A percentile compares a stretch with the other conserved stretches of the same genome.
Conservation (phyloP, 2,888 invertebrate genomes). For the Seira musarum region DNA sequence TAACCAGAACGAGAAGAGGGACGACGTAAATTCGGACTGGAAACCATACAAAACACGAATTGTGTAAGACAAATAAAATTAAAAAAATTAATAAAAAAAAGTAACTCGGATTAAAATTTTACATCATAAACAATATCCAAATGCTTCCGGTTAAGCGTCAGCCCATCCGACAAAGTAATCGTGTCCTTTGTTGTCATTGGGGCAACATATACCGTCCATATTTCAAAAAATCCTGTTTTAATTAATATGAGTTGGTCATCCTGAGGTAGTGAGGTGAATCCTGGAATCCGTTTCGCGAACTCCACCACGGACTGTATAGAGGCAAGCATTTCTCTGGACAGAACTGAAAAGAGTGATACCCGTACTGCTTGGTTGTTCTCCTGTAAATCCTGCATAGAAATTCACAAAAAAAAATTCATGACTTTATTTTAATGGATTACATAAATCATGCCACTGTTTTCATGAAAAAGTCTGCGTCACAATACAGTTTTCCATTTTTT, state of each 20-base stretch:
- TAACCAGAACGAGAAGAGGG: conserved; percentile 87
- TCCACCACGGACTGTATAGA: conserved; percentile 95
- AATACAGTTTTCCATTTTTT: no score
- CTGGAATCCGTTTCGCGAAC: conserved; percentile 94
- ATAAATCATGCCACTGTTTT: no score
- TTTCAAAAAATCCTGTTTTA: conserved; percentile 96
- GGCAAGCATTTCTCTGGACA: conserved; percentile 89
- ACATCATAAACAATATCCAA: conserved; percentile 91
- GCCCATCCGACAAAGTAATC: conserved; percentile 93
- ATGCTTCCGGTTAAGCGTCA: conserved; percentile 85
- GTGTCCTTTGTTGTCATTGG: conserved; percentile 80
- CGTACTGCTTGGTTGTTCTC: conserved; percentile 81
- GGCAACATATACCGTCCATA: conserved; percentile 92
- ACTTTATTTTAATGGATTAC: conserved; percentile 14
- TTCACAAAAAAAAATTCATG: conserved; percentile 7
- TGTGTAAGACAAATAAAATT: background rate
- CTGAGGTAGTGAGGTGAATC: conserved; percentile 91
- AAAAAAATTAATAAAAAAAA: background rate
- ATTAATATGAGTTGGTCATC: conserved; percentile 97
- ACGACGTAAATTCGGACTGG: conserved; percentile 86
- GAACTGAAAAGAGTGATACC: conserved; percentile 90
- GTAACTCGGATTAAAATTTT: conserved; percentile 71
- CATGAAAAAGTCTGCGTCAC: no score
- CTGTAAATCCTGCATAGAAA: conserved; percentile 63
- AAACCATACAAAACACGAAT: conserved; percentile 69